These are phyloP conservation scores for Toxotes jaculatrix DNA, from an alignment of 2,113 vertebrate species.

Conservation along the genomic window DNA sequence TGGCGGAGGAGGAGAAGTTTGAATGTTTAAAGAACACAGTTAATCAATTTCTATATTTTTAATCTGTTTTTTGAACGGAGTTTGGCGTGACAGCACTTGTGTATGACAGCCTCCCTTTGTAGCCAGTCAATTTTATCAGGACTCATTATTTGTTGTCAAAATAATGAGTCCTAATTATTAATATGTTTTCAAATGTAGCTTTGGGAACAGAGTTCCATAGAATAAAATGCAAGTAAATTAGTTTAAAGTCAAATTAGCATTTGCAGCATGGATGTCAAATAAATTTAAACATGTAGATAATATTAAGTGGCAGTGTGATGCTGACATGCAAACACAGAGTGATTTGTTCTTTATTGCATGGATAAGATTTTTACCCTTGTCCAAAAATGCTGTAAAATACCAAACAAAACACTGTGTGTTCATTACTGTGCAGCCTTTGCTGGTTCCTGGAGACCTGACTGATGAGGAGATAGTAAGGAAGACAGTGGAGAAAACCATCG, in stretches of 20 bases:
- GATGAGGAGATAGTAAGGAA: slow-evolving; percentile 83
- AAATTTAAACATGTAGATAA: neutral
- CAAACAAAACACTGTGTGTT: neutral
- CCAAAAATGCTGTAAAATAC: neutral
- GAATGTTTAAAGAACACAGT: too few species aligned
- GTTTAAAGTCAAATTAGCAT: neutral
- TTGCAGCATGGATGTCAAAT: neutral
- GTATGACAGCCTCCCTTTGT: too few species aligned
- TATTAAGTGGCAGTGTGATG: neutral
- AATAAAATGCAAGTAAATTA: neutral
- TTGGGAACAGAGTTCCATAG: too few species aligned
- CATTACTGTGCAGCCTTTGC: slow-evolving; percentile 75
- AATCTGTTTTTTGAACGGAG: neutral
- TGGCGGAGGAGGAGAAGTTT: too few species aligned
- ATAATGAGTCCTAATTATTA: too few species aligned
- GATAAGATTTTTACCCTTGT: too few species aligned
- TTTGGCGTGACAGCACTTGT: neutral
- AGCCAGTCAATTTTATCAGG: too few species aligned
- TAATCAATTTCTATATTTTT: too few species aligned
- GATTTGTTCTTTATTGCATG: too few species aligned
- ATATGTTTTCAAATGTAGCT: neutral
- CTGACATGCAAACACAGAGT: too few species aligned
- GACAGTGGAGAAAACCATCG: slow-evolving; percentile 80
- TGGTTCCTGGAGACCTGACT: slow-evolving; percentile 85
- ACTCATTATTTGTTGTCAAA: too few species aligned